phyloP scores from a whole-genome alignment of 1,140 invertebrate genomes.

The Ctenoplectra terminalis region DNA sequence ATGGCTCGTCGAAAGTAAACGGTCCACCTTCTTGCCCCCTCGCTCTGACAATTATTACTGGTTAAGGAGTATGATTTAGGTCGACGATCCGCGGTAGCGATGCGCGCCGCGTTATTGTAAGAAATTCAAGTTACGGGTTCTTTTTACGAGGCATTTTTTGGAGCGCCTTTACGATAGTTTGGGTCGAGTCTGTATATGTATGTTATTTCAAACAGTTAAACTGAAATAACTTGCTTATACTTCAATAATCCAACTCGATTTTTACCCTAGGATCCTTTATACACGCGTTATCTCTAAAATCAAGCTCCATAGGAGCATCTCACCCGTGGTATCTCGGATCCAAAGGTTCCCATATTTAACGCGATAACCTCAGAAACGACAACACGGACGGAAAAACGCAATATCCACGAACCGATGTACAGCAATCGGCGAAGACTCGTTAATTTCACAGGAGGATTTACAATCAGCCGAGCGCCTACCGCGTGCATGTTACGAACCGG shows the following conservation, averaged over 20 bases:
- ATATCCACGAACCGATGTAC: background rate
- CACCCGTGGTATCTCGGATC: background rate
- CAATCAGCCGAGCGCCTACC: conserved; percentile 28
- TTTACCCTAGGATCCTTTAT: no score
- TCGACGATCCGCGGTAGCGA: background rate
- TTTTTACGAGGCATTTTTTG: background rate
- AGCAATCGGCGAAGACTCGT: conserved; percentile 15
- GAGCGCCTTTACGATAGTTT: background rate
- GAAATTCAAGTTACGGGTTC: background rate
- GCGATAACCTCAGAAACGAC: background rate
- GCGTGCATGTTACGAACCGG: background rate
- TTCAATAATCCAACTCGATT: no score
- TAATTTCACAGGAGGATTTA: conserved; percentile 32
- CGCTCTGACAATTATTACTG: conserved; percentile 3
- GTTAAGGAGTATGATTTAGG: background rate
- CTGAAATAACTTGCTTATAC: no score
- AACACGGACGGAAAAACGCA: background rate
- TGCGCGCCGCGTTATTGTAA: no score
- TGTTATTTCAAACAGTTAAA: no score
- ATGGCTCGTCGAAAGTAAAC: background rate
- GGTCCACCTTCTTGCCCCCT: background rate
- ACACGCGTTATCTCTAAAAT: no score
- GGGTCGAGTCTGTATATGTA: no score
- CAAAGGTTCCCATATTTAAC: no score
- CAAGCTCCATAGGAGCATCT: no score